Evolutionary conservation across 2,888 invertebrate genomes (phyloP), one percentile per base, ranked within the genome.

Genomic region (Drosophila anomelani): DNA sequence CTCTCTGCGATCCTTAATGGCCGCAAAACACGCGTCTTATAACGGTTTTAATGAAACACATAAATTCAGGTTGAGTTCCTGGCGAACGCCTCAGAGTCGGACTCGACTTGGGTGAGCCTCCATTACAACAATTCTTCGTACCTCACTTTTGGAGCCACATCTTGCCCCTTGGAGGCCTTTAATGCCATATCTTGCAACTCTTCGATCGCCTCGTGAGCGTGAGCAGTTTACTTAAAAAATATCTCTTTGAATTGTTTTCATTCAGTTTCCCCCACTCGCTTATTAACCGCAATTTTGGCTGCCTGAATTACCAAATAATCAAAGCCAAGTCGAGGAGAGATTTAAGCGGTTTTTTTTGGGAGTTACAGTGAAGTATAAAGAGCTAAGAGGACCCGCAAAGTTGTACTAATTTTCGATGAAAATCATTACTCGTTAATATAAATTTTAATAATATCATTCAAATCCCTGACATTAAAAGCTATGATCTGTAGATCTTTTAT

Each of bases 11-110:
- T 67, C 47, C 60, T 87, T 89, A 87, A 89, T 85, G 82, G 88
- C 79, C 61, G 60, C 47, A 56, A 77, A 87, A 85, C 85, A 86
- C 85, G 85, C 85, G 84, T 75, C 77, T 75, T 60, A 76, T 85
- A 85, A 89, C 85, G 85, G 88, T 78, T 86, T 80, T 88, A 89
- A 82, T 89, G 85, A 85, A 87, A 85, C 78, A 82, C 80, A 85
- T 85, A 87, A 85, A 85, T 85, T 89, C 76, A 73, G 71, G 79
- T 70, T 76, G 76, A 36, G 58, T 81, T 78, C 88, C 79, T 56
- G 54, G 36, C 43, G 69, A 56, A 56, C 60, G 60, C 62, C 54
- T 56, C 47, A 17, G 44, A 62, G 59, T 20, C 17, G 10, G 43
- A 66, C 20, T 29, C 76, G 49, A 77, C 84, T 86, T 83, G 80